These are phyloP conservation scores for Vicugna pacos DNA, from an alignment of 2,113 vertebrate genomes.

Conservation along the genomic window DNA sequence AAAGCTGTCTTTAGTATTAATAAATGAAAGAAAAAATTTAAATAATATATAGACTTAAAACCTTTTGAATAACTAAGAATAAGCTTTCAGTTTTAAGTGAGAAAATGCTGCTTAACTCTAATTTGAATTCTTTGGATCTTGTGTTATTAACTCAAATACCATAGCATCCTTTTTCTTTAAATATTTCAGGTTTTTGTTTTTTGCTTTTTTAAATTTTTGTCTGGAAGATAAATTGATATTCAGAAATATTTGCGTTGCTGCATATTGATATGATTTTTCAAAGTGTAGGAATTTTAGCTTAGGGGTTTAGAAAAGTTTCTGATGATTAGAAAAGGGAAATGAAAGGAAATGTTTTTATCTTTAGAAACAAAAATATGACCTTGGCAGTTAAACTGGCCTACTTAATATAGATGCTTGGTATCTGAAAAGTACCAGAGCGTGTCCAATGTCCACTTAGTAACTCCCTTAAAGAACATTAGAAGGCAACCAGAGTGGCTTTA, in stretches of 20 bases:
- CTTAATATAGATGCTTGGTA: neutral
- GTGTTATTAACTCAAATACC: neutral
- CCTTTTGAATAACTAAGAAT: constrained; percentile 34
- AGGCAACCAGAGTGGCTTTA: neutral
- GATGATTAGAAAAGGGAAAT: neutral
- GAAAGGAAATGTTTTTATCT: neutral
- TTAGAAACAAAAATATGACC: constrained; percentile 28
- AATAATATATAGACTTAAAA: neutral
- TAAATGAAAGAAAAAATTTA: neutral
- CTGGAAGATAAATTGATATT: neutral
- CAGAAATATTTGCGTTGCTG: neutral
- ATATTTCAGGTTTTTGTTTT: neutral
- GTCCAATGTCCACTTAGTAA: neutral
- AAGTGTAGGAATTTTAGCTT: neutral
- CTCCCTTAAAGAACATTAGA: neutral
- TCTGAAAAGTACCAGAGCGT: neutral
- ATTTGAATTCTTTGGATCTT: constrained; percentile 1
- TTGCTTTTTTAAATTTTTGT: neutral
- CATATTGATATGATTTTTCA: neutral
- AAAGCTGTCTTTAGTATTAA: constrained; percentile 25
- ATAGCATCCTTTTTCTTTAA: neutral
- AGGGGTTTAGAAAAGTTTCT: neutral
- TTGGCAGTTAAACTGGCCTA: neutral
- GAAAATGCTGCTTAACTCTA: constrained; percentile 29
- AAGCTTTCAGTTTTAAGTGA: constrained; percentile 31